Evolutionary conservation across 2,113 vertebrate species (phyloP).

Genomic region (Myrmecobius fasciatus): DNA sequence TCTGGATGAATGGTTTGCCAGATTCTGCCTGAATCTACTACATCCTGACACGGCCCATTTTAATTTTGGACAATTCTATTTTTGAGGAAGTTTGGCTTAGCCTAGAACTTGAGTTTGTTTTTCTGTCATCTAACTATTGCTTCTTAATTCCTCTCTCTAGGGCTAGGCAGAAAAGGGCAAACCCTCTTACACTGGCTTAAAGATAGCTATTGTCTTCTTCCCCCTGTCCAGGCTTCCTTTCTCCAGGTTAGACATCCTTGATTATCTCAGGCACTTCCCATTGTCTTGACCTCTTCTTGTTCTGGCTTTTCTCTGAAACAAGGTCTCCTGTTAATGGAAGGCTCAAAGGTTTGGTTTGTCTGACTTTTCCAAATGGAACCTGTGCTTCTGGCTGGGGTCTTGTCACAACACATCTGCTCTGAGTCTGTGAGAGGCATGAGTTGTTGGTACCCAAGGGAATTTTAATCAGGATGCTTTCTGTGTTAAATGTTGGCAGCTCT

Average conservation of each 20-base stretch:
- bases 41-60: background rate
- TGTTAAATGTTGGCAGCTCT: conserved; percentile 58
- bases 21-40: background rate
- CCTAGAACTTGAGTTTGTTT: background rate
- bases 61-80: background rate
- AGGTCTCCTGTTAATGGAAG: background rate
- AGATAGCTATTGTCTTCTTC: background rate
- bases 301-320: background rate
- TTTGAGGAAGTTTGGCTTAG: background rate
- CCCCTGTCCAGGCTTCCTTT: background rate
- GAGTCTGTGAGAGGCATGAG: background rate
- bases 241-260: background rate
- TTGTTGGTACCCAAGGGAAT: conserved; percentile 15
- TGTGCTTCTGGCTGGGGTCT: background rate
- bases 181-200: background rate
- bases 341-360: background rate
- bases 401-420: background rate
- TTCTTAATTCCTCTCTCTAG: background rate
- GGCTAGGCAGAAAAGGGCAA: background rate
- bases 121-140: background rate
- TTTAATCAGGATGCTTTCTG: conserved; percentile 32
- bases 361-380: background rate
- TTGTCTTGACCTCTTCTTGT: background rate
- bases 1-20: background rate
- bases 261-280: background rate